phyloP scores from a whole-genome alignment of 2,113 vertebrate genomes.

The Lucifuga dentata region DNA sequence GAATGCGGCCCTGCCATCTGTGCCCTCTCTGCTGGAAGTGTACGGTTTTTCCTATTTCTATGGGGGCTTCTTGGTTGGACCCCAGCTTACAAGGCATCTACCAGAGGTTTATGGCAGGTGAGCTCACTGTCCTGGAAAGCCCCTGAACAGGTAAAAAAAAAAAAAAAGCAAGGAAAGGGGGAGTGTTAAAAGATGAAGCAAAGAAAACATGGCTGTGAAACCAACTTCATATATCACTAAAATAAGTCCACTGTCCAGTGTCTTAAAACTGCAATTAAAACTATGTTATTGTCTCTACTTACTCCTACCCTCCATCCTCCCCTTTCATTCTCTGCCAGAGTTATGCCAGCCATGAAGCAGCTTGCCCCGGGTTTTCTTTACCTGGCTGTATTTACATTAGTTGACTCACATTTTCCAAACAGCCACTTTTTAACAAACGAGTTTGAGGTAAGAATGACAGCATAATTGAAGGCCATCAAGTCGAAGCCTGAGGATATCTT shows the following conservation, averaged over 20 bases:
- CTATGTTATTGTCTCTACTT: background rate
- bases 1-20: slow-evolving; percentile 81
- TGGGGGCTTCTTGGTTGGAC: slow-evolving; percentile 96
- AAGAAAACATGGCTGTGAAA: slow-evolving; percentile 7
- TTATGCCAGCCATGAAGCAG: slow-evolving; percentile 89
- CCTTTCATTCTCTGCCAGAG: slow-evolving; percentile 75
- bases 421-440: slow-evolving; percentile 90
- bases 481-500: background rate
- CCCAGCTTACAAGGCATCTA: slow-evolving; percentile 96
- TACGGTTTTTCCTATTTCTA: slow-evolving; percentile 97
- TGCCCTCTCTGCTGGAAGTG: slow-evolving; percentile 92
- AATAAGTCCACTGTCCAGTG: no score
- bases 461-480: background rate
- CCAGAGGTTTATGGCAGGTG: slow-evolving; percentile 88
- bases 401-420: slow-evolving; percentile 86
- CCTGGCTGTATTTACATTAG: slow-evolving; percentile 87
- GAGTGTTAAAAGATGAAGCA: no score
- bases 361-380: slow-evolving; percentile 90
- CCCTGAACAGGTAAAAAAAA: slow-evolving; percentile 89
- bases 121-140: slow-evolving; percentile 90
- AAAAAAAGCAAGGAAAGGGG: background rate
- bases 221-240: background rate
- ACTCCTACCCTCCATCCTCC: background rate
- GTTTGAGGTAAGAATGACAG: slow-evolving; percentile 89
- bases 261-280: slow-evolving; percentile 6